Percentiles rank a stretch among this genome's conserved stretches.
Evolutionary conservation across 2,113 vertebrate species (phyloP).

Genomic region (Probosciger aterrimus): DNA sequence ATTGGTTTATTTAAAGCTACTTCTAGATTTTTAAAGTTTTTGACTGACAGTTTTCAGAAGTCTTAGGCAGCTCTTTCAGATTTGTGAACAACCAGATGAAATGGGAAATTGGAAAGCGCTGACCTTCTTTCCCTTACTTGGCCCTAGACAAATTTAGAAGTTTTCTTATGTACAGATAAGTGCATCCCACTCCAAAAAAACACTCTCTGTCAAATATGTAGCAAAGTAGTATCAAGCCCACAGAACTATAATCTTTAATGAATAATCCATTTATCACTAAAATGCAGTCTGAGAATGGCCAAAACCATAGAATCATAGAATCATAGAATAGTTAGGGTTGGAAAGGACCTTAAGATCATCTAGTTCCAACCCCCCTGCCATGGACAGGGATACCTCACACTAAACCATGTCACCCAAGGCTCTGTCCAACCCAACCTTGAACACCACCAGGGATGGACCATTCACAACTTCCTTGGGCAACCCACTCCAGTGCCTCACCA

Average conservation of each 20-base stretch:
- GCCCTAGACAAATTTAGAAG: background rate
- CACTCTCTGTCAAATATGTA: background rate
- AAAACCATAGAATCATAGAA: background rate
- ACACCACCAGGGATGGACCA: too few species aligned
- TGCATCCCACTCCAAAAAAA: background rate
- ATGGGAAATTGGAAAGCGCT: background rate
- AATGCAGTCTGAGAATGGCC: background rate
- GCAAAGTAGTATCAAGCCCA: background rate
- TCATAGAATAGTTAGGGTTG: too few species aligned
- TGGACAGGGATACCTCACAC: too few species aligned
- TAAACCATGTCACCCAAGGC: too few species aligned
- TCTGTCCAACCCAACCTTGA: too few species aligned
- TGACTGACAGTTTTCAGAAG: background rate
- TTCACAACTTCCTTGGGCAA: too few species aligned
- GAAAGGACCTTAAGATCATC: too few species aligned
- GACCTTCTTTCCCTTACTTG: background rate
- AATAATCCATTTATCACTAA: background rate
- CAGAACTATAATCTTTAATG: background rate
- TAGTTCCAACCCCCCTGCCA: too few species aligned
- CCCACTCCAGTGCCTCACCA: too few species aligned
- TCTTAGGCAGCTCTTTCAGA: background rate
- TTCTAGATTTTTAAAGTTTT: background rate
- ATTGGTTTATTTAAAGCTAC: background rate
- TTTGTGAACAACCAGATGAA: background rate
- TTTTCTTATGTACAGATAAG: background rate